Conservation (phyloP, 1,140 invertebrate species). For the Hylyphantes graminicola region DNA sequence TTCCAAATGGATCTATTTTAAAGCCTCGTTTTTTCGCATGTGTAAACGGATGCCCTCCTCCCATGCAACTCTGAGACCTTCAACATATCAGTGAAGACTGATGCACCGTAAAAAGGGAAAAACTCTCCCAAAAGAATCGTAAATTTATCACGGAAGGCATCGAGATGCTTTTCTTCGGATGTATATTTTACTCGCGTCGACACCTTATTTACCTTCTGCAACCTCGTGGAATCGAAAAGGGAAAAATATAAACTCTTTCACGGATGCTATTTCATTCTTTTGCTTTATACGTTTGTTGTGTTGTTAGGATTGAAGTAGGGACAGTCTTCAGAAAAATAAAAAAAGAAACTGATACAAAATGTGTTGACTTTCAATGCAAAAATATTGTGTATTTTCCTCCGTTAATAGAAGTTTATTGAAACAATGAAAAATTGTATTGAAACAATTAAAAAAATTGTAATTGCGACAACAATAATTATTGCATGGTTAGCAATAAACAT, state of each 20-base stretch:
- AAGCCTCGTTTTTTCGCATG: too few species aligned
- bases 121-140: slow-evolving; percentile 2
- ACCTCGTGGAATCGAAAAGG: slow-evolving; percentile 37
- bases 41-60: slow-evolving; percentile 22
- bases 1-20: too few species aligned
- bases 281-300: not conserved
- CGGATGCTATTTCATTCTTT: slow-evolving; percentile 34
- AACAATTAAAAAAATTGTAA: too few species aligned
- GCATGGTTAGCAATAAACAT: too few species aligned
- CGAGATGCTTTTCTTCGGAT: slow-evolving; percentile 30
- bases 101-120: not conserved
- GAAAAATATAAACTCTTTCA: slow-evolving; percentile 35
- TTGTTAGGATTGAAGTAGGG: not conserved
- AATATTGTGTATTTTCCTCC: not conserved
- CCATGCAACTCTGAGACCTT: slow-evolving; percentile 8
- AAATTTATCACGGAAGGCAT: slow-evolving; percentile 51
- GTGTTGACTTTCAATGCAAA: not conserved
- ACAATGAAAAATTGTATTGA: too few species aligned
- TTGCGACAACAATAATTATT: too few species aligned
- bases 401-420: too few species aligned
- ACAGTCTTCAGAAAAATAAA: not conserved
- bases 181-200: slow-evolving; percentile 52
- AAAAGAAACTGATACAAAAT: not conserved
- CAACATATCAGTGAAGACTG: slow-evolving; percentile 25
- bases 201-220: slow-evolving; percentile 55